These are phyloP conservation scores for Drosophila orena DNA, from an alignment of 1,140 invertebrate species.

Conservation along the genomic window DNA sequence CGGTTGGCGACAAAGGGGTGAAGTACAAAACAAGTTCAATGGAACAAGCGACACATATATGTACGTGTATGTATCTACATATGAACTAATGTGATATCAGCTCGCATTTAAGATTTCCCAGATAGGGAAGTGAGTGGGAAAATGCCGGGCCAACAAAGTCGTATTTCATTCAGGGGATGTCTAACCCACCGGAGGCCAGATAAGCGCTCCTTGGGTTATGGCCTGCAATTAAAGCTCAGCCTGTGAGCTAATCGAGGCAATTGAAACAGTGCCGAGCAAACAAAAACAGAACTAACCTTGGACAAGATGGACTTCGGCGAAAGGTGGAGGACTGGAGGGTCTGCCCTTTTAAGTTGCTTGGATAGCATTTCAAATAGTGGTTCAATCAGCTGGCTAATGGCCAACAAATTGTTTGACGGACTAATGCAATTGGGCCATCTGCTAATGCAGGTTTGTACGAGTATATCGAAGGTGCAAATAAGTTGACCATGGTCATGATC, in stretches of 20 bases:
- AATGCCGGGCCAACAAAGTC: slow-evolving; percentile 15
- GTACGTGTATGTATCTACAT: background rate
- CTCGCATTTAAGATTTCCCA: slow-evolving; percentile 19
- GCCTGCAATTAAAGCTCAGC: slow-evolving; percentile 31
- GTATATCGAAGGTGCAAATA: slow-evolving; percentile 36
- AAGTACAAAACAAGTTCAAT: slow-evolving; percentile 34
- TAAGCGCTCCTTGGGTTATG: slow-evolving; percentile 29
- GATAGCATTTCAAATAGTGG: background rate
- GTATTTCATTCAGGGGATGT: slow-evolving; percentile 11
- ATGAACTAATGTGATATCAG: slow-evolving; percentile 38
- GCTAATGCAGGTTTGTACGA: slow-evolving; percentile 1
- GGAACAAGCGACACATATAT: slow-evolving; percentile 17
- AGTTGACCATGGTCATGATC: slow-evolving; percentile 64
- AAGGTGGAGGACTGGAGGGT: slow-evolving; percentile 19
- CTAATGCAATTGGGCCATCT: slow-evolving; percentile 25
- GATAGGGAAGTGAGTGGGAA: slow-evolving; percentile 27
- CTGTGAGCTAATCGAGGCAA: slow-evolving; percentile 23
- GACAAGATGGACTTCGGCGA: slow-evolving; percentile 35
- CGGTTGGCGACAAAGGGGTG: slow-evolving; percentile 7
- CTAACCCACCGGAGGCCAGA: slow-evolving; percentile 16
- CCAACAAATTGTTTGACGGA: slow-evolving; percentile 45
- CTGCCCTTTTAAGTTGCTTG: background rate
- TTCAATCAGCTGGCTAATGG: slow-evolving; percentile 48
- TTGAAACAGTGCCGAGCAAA: slow-evolving; percentile 26
- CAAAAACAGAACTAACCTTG: slow-evolving; percentile 73